These are phyloP conservation scores for Fulmarus glacialis DNA, from an alignment of 2,113 vertebrate species.

Conservation along the genomic window DNA sequence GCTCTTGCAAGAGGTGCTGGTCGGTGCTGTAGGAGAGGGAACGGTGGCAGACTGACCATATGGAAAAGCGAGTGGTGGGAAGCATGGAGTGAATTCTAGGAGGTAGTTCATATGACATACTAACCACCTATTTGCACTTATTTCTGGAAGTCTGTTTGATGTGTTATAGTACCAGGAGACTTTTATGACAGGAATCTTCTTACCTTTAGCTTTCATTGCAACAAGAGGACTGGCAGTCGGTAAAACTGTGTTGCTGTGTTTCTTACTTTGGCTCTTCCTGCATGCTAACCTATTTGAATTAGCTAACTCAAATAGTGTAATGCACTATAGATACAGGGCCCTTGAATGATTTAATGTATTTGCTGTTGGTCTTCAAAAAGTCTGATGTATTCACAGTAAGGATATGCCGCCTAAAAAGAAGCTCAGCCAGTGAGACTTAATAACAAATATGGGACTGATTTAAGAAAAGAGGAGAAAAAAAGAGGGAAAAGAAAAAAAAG, in stretches of 20 bases:
- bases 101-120: not conserved
- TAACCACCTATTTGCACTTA: not conserved
- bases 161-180: not conserved
- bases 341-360: not conserved
- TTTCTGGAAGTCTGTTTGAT: not conserved
- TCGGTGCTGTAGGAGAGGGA: not conserved
- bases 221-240: not conserved
- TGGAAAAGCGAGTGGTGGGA: not conserved
- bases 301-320: not conserved
- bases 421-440: not conserved
- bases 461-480: not conserved
- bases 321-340: not conserved
- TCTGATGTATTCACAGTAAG: not conserved
- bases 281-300: not conserved
- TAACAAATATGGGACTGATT: not conserved
- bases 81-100: not conserved
- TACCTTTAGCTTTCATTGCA: not conserved
- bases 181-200: not conserved
- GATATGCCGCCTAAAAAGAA: not conserved
- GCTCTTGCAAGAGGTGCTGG: not conserved
- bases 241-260: not conserved
- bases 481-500: not conserved
- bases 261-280: not conserved
- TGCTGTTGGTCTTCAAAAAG: not conserved
- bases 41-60: not conserved